Evolutionary conservation across 1,140 invertebrate genomes (phyloP).

Genomic region (Drosophila serrata): DNA sequence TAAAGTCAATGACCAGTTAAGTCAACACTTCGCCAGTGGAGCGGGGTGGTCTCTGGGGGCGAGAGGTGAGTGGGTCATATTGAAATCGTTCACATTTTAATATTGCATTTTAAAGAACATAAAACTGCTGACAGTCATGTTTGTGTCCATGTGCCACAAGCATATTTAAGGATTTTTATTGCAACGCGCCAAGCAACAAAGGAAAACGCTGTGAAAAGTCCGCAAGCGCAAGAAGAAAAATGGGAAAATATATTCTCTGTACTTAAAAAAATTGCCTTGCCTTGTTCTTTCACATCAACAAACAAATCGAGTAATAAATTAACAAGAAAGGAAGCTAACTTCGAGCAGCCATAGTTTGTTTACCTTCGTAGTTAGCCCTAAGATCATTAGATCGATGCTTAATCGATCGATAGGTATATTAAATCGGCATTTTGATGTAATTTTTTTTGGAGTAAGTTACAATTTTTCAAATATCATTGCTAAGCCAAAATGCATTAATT

Average conservation of each 20-base stretch:
- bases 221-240: constrained; percentile 26
- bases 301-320: neutral
- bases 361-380: too few species aligned
- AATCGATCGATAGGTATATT: too few species aligned
- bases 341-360: too few species aligned
- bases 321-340: too few species aligned
- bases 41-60: neutral
- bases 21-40: constrained; percentile 60
- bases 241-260: constrained; percentile 15
- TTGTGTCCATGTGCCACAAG: constrained; percentile 37
- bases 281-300: neutral
- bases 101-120: constrained; percentile 69
- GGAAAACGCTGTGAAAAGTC: constrained; percentile 53
- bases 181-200: constrained; percentile 38
- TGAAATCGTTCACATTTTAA: constrained; percentile 59
- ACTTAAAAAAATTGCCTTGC: neutral
- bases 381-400: too few species aligned
- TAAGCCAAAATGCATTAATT: too few species aligned
- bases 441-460: too few species aligned
- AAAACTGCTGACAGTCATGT: constrained; percentile 59
- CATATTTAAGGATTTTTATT: constrained; percentile 64
- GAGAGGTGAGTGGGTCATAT: constrained; percentile 26
- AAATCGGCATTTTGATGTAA: too few species aligned
- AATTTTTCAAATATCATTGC: too few species aligned
- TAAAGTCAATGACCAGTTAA: constrained; percentile 82